These are phyloP conservation scores for Platycnemis pennipes DNA, from an alignment of 2,888 invertebrate species.

Conservation along the genomic window DNA sequence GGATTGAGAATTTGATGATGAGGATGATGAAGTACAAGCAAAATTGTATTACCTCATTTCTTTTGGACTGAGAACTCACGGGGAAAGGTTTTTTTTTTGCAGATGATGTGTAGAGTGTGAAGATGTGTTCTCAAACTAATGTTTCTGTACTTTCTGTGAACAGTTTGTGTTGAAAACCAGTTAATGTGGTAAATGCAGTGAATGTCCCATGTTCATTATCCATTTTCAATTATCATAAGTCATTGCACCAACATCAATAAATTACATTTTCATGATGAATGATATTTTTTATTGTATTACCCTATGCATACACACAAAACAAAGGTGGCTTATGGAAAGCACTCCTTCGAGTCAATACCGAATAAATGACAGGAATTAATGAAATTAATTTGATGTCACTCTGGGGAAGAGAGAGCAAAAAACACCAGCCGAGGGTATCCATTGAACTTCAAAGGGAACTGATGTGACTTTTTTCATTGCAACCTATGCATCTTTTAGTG, in stretches of 20 bases:
- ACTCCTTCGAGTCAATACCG: too few relatives aligned
- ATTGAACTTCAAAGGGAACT: too few relatives aligned
- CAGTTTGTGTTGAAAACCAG: conserved; percentile 65
- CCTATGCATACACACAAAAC: too few relatives aligned
- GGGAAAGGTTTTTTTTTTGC: conserved; percentile 55
- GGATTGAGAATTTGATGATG: conserved; percentile 45
- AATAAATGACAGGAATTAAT: too few relatives aligned
- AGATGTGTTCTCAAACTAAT: conserved; percentile 66
- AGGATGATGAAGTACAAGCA: conserved; percentile 48
- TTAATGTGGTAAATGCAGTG: conserved; percentile 57
- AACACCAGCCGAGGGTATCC: too few relatives aligned
- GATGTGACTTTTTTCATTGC: too few relatives aligned
- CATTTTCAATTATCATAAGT: conserved; percentile 78
- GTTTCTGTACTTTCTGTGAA: conserved; percentile 67
- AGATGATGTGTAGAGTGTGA: conserved; percentile 50
- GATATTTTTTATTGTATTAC: conserved; percentile 13
- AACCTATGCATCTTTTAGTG: too few relatives aligned
- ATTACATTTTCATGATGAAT: conserved; percentile 80
- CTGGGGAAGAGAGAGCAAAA: too few relatives aligned
- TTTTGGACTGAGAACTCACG: conserved; percentile 7
- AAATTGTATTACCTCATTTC: conserved; percentile 55
- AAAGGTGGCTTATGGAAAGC: too few relatives aligned
- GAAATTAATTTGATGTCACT: too few relatives aligned
- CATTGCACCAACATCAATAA: conserved; percentile 80
- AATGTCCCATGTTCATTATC: conserved; percentile 64